phyloP scores from a whole-genome alignment of 30 jellyfish, hydroid and myxozoan genomes.

The Pseudorhiza aurosa region DNA sequence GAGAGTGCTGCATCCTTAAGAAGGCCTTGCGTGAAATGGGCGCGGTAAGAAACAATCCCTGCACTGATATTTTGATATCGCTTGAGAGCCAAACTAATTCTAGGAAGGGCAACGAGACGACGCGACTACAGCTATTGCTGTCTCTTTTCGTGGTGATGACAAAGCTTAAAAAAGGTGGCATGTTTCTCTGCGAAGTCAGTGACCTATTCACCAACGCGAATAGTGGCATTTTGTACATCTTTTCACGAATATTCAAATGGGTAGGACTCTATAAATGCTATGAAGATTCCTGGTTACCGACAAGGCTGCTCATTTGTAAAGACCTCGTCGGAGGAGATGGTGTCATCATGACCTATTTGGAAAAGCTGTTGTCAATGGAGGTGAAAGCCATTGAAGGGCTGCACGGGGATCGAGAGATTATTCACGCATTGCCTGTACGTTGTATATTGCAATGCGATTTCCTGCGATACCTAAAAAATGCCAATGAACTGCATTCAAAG shows the following conservation, averaged over 20 bases:
- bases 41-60: not conserved
- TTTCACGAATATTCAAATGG: slow-evolving; percentile 19
- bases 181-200: slow-evolving; percentile 31
- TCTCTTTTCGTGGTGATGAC: slow-evolving; percentile 1
- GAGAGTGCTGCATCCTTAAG: not conserved
- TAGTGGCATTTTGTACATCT: slow-evolving; percentile 46
- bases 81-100: not conserved
- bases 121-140: not conserved
- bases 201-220: slow-evolving; percentile 50
- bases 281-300: not conserved
- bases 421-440: slow-evolving; percentile 20
- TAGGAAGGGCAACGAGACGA: slow-evolving; percentile 24
- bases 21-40: not conserved
- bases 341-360: not conserved
- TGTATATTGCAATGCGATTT: slow-evolving; percentile 9
- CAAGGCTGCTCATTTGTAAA: slow-evolving; percentile 19
- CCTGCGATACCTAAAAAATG: not conserved
- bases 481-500: slow-evolving; percentile 10
- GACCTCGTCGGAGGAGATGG: not conserved
- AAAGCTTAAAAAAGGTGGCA: slow-evolving; percentile 34
- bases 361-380: not conserved
- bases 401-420: not conserved
- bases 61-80: slow-evolving; percentile 1
- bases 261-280: not conserved
- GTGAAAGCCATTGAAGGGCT: not conserved